Evolutionary conservation across 2,113 vertebrate species (phyloP), one percentile per base, ranked within the genome.

Genomic region (Etia nguti): DNA sequence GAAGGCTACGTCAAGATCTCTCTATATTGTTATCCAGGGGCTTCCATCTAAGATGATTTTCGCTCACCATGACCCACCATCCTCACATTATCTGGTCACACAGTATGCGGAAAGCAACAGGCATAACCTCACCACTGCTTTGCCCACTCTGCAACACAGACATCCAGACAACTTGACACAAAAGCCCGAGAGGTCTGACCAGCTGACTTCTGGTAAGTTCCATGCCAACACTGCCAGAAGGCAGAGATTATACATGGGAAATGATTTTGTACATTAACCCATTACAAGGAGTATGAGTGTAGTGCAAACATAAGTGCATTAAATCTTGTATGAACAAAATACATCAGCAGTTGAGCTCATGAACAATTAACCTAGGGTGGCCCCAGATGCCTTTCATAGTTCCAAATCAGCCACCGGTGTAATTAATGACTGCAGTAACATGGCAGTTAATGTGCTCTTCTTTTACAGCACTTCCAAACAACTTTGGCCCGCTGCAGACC

Each of bases 41-140:
- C 94, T 97, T 88, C 96, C 96, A 10, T 87, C 54, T 36, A 95
- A 95, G 88, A 92, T 93, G 41, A 88, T 98, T 20, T 90, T 97
- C 54, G 92, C 82, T 56, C 96, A 97, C 55, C 95, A 95, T 8
- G 85, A 89, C 22, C 93, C 93, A 4, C 92, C 94, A 26, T 82
- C 83, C 5, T 92, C 91, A 50, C 80, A 87, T 59, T 90, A 96
- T 84, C 90, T 96, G 60, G 95, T 97, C 52, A 94, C 96, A 1
- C 93, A 96, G 0, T 97, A 97, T 1, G 96, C 96, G 0, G 97
- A 97, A 81, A 92, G 95, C 56, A 97, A 96, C 34, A 95, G 83
- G 2, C 82, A 92, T 6, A 93, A 80, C 0, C 7, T 80, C 29
- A 94, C 93, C 55, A 90, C 92, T 1, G 13, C 68, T 26, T 85